Evolutionary conservation across 2,113 vertebrate species (phyloP), one percentile per base, ranked within the genome.

Genomic region (Machaerirhynchus nigripectus): DNA sequence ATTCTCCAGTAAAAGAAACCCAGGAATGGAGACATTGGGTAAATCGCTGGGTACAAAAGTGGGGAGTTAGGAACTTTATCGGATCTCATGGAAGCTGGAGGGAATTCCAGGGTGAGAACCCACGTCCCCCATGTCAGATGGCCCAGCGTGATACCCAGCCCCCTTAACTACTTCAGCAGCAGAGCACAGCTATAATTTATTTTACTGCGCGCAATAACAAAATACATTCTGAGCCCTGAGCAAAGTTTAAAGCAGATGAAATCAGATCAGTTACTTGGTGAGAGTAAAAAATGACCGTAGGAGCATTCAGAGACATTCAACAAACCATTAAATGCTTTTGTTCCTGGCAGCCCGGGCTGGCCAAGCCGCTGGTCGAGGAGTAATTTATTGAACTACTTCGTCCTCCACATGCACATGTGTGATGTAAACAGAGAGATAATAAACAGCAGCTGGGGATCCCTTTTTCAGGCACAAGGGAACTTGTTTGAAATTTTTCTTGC

Each of bases 381-480:
- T 94, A 96, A 97, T 97, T 97, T 94, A 96, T 96, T 81, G 94
- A 94, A 96, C 80, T 53, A 92, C 95, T 97, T 93, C 87, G 90
- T 96, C 95, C 96, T 96, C 94, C 74, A 15, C 95, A 82, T 87
- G 86, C 86, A 96, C 95, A 94, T 93, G 92, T 96, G 95, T 79
- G 96, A 93, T 96, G 74, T 96, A 96, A 97, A 97, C 96, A 96
- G 26, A 94, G 57, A 96, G 96, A 96, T 95, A 94, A 97, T 97
- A 97, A 96, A 96, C 96, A 96, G 96, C 96, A 95, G 96, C 95
- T 97, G 96, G 92, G 77, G 86, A 94, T 96, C 93, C 80, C 89
- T 87, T 95, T 78, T 96, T 67, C 96, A 92, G 69, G 83, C 83
- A 89, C 39, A 96, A 75, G 35, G 46, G 44, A 61, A 95, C 37